Percentiles rank a stretch among this genome's conserved stretches.
Conservation (phyloP, 1,140 invertebrate genomes). For the Ceratitis capitata region DNA sequence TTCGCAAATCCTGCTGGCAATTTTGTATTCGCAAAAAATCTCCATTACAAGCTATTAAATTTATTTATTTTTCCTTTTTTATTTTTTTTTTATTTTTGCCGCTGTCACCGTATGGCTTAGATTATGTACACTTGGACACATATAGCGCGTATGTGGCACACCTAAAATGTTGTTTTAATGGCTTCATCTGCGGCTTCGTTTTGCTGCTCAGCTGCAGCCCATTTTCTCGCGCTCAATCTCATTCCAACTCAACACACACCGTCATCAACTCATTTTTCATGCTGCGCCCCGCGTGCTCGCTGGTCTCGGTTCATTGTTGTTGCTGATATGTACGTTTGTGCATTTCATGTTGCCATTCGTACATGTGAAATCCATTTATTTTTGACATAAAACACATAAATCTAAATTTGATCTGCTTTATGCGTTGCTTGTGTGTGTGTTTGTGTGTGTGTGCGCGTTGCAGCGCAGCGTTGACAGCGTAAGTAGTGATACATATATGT, state of each 20-base stretch:
- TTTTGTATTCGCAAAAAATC: neutral
- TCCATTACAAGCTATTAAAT: conserved; percentile 2
- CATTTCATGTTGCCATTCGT: neutral
- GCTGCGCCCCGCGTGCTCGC: too few relatives aligned
- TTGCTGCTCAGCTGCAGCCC: neutral
- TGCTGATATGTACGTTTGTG: neutral
- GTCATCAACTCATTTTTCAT: neutral
- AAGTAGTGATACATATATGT: neutral
- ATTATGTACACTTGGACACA: too few relatives aligned
- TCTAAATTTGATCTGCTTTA: conserved; percentile 27
- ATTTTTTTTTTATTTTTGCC: neutral
- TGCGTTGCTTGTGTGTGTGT: neutral
- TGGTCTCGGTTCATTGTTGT: neutral
- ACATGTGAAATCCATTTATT: conserved; percentile 37
- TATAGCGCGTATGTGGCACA: too few relatives aligned
- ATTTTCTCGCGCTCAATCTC: neutral
- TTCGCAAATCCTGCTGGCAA: neutral
- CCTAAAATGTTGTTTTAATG: conserved; percentile 9
- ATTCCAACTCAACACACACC: too few relatives aligned
- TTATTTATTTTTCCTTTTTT: too few relatives aligned
- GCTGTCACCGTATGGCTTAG: neutral
- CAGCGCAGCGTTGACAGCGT: neutral
- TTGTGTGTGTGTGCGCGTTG: too few relatives aligned
- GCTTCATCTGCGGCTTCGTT: neutral
- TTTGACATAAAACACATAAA: conserved; percentile 37